Conservation (phyloP, 2,113 vertebrate species). For the Rhinichthys klamathensis region DNA sequence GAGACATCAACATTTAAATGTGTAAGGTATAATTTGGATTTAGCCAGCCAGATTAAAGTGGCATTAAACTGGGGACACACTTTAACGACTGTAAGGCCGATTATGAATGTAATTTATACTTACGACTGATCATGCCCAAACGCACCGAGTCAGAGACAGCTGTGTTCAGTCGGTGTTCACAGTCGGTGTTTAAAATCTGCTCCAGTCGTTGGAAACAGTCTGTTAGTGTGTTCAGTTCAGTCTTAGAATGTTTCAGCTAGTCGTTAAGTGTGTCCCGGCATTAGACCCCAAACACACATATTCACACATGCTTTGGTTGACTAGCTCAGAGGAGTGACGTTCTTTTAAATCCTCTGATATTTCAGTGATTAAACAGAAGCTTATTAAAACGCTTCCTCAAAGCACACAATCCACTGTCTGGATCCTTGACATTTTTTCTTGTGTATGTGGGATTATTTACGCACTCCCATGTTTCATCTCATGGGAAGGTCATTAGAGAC, state of each 20-base stretch:
- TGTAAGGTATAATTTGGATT: neutral
- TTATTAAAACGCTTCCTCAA: neutral
- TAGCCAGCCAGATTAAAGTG: conserved; percentile 9
- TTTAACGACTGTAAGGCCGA: no score
- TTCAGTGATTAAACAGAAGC: conserved; percentile 7
- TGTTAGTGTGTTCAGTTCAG: no score
- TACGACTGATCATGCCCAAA: no score
- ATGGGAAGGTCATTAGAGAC: conserved; percentile 29
- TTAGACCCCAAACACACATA: neutral
- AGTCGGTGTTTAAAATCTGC: no score
- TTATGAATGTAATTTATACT: no score
- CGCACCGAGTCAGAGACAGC: no score
- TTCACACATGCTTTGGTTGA: neutral
- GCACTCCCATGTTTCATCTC: conserved; percentile 11
- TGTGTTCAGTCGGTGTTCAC: no score
- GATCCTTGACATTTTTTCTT: neutral
- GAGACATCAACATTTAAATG: neutral
- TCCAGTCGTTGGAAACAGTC: no score
- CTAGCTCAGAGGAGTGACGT: neutral
- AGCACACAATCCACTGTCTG: neutral
- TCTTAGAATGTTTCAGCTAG: no score
- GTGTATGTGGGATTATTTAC: conserved; percentile 21
- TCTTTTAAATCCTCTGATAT: conserved; percentile 12
- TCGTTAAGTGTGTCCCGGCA: no score
- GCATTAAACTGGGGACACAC: no score